phyloP scores from a whole-genome alignment of 2,797 vertebrate genomes.

The Notoglanidium macrostoma region DNA sequence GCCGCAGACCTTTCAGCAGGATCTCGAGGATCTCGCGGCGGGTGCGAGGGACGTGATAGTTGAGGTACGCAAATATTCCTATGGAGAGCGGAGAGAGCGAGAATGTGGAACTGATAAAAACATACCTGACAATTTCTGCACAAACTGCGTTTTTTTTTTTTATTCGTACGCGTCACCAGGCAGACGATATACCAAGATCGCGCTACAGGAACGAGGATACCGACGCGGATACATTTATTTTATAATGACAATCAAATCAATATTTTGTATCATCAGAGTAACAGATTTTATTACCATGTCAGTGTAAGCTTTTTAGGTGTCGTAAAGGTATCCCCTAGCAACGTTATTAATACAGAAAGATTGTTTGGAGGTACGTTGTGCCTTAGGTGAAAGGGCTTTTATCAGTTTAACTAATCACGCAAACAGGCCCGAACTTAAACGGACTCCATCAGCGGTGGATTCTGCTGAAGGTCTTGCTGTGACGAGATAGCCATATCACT shows the following conservation, averaged over 20 bases:
- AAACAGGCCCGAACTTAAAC: neutral
- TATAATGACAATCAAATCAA: neutral
- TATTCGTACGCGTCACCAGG: neutral
- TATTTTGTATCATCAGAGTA: too few relatives aligned
- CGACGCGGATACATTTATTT: too few relatives aligned
- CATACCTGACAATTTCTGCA: neutral
- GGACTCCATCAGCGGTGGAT: neutral
- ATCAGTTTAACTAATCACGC: too few relatives aligned
- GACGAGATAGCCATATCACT: neutral
- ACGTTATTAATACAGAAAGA: neutral
- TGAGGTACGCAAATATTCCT: slow-evolving; percentile 99
- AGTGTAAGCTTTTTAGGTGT: neutral
- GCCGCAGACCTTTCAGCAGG: slow-evolving; percentile 91
- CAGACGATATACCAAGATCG: neutral
- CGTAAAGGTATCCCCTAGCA: neutral
- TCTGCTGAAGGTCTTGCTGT: neutral
- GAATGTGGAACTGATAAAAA: neutral
- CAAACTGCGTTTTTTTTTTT: neutral
- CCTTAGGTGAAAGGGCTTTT: neutral
- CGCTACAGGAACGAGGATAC: too few relatives aligned
- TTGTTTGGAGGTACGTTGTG: neutral
- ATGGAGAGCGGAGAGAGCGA: neutral
- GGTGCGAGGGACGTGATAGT: slow-evolving; percentile 95
- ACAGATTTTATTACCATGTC: too few relatives aligned
- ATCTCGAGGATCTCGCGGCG: slow-evolving; percentile 96